Evolutionary conservation across 2,113 vertebrate species (phyloP).

Genomic region (Passer domesticus): DNA sequence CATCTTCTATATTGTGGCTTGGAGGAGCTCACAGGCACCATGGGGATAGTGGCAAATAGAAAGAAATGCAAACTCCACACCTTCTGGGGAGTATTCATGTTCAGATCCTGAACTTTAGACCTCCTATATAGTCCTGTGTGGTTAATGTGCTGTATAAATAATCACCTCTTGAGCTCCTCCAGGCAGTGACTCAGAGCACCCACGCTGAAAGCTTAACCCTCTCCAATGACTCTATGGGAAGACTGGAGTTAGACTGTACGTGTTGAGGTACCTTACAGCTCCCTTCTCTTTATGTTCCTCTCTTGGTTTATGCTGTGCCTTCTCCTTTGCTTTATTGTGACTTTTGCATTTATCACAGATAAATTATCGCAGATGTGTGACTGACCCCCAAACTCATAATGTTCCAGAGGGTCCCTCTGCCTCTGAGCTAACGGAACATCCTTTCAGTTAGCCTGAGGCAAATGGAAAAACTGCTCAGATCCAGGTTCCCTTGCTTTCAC

Average conservation of each 20-base stretch:
- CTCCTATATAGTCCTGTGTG: neutral
- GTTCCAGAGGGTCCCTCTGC: neutral
- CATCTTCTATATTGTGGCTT: neutral
- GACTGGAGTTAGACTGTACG: neutral
- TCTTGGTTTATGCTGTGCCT: neutral
- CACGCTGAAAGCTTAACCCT: conserved; percentile 31
- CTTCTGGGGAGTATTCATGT: conserved; percentile 5
- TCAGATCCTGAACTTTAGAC: conserved; percentile 50
- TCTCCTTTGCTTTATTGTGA: neutral
- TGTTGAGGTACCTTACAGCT: neutral
- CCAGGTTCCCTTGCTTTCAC: neutral
- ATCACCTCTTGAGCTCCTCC: conserved; percentile 1
- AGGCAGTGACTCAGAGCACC: conserved; percentile 42
- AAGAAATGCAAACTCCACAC: conserved; percentile 4
- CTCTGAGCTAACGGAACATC: neutral
- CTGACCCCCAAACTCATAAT: neutral
- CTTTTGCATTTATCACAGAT: neutral
- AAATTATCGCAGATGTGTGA: neutral
- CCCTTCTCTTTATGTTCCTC: neutral
- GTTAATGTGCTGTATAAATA: conserved; percentile 39
- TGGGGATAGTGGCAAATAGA: neutral
- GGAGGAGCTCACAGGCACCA: neutral
- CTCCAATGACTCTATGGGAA: neutral
- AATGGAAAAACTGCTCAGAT: neutral
- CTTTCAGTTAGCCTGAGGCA: neutral